Base-by-base conservation (phyloP, 2,797 vertebrate genomes). In the Xenopus petersii region DNA sequence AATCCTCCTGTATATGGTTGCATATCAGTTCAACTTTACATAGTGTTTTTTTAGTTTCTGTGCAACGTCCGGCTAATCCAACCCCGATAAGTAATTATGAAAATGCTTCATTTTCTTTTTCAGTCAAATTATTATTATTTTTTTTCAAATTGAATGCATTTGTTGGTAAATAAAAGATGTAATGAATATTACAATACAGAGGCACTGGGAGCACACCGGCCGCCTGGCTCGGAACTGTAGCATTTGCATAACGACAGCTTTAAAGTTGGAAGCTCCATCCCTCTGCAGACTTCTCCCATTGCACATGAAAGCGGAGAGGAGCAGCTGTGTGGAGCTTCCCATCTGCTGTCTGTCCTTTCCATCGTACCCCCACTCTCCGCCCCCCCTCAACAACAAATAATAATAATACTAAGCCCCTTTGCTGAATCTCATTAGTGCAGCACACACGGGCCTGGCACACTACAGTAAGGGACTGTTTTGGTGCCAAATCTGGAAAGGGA, bases 171-270 rank as follows among this genome's bases (percentile, higher is more conserved):
- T 69, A 69, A 68, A 77, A 73, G 51, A 73, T 69, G 12, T 48
- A 46, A 66, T 73, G 42, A 73, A 51, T 77, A 68, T 58, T 68
- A 63, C 64, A 62, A 56, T 71, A 24, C 64, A 46, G 42, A 47
- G 58, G 60, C 33, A 46, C 13, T 16, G 9, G 12, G 54, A 47
- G 69, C 75, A 55, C 33, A 21, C 21, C 21, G 21, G 21, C 21
- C 21, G 49, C 64, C 70, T 73, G 75, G 75, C 70, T 73, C 58
- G 26, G 59, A 56, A 21, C 30, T 11, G 8, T 36, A 17, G 58
- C 24, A 78, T 78, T 78, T 73, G 66, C 75, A 78, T 78, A 78
- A 69, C 64, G 51, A 46, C 65, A 26, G 70, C 70, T 73, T 73
- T 49, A 78, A 78, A 73, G 70, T 78, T 73, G 70, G 70, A 69